Conservation (phyloP, 64 coral and sea anemone genomes). For the Orbicella faveolata region DNA sequence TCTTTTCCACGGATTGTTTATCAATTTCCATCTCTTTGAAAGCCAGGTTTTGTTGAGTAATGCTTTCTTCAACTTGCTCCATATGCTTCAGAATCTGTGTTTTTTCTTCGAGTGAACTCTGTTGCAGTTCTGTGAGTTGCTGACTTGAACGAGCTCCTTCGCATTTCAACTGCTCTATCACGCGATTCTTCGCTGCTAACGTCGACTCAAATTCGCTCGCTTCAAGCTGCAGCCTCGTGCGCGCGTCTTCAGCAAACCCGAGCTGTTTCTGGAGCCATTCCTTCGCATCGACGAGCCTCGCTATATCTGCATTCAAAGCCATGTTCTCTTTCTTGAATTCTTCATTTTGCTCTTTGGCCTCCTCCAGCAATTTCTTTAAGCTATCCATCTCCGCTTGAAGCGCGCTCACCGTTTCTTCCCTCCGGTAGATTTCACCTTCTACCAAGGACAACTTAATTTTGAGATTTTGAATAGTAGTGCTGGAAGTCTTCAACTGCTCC, state of each 20-base stretch:
- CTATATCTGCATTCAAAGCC: conserved; percentile 59
- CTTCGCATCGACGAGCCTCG: conserved; percentile 64
- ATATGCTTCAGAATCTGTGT: conserved; percentile 71
- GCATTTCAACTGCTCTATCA: conserved; percentile 69
- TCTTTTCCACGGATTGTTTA: conserved; percentile 57
- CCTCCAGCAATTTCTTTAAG: conserved; percentile 33
- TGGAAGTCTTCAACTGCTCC: conserved; percentile 62
- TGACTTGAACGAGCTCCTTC: conserved; percentile 67
- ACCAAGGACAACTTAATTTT: conserved; percentile 55
- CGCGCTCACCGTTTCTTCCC: conserved; percentile 18
- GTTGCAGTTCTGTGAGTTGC: conserved; percentile 68
- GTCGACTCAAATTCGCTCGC: conserved; percentile 53
- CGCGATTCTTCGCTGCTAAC: conserved; percentile 55
- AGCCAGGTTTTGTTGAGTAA: conserved; percentile 51
- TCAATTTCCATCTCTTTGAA: conserved; percentile 69
- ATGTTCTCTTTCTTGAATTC: conserved; percentile 53
- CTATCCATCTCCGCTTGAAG: conserved; percentile 52
- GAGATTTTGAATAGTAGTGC: conserved; percentile 55
- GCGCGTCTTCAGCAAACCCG: conserved; percentile 53
- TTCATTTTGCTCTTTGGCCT: conserved; percentile 51
- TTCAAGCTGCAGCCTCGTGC: conserved; percentile 76
- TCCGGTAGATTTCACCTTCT: conserved; percentile 44
- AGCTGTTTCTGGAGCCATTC: conserved; percentile 73
- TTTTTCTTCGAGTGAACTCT: conserved; percentile 73
- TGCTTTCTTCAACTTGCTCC: conserved; percentile 76